These are phyloP conservation scores for Chrysochloris asiatica DNA, from an alignment of 2,113 vertebrate species.

Conservation along the genomic window DNA sequence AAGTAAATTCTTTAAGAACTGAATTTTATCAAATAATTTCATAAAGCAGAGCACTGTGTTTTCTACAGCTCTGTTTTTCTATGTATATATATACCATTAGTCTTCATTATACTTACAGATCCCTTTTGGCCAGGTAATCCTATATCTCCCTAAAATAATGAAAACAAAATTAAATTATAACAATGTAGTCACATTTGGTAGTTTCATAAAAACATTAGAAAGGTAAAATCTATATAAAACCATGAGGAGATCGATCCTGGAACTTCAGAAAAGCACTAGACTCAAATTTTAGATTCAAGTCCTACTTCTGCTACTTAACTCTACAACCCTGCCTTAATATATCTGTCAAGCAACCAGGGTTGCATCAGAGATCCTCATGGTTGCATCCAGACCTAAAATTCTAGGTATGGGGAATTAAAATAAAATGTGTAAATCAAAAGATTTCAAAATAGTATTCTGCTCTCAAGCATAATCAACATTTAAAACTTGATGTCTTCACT, in stretches of 20 bases:
- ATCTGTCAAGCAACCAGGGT: not conserved
- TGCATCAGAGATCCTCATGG: not conserved
- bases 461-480: not conserved
- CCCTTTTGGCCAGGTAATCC: conserved; percentile 94
- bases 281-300: conserved; percentile 3
- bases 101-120: conserved; percentile 89
- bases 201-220: conserved; percentile 10
- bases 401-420: not conserved
- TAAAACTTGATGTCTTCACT: conserved; percentile 8
- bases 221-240: conserved; percentile 30
- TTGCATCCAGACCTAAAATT: not conserved
- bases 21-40: conserved; percentile 59
- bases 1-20: conserved; percentile 36
- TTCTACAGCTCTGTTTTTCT: conserved; percentile 67
- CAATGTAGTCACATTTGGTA: not conserved
- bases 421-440: not conserved
- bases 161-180: conserved; percentile 76
- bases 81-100: conserved; percentile 21
- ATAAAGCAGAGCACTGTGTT: conserved; percentile 27
- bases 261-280: not conserved
- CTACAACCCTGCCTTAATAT: not conserved
- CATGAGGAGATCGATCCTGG: not conserved
- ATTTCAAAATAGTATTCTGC: not conserved
- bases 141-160: conserved; percentile 90
- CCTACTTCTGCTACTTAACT: not conserved